Evolutionary conservation across 2,797 vertebrate genomes (phyloP).

Genomic region (Darevskia mixta): DNA sequence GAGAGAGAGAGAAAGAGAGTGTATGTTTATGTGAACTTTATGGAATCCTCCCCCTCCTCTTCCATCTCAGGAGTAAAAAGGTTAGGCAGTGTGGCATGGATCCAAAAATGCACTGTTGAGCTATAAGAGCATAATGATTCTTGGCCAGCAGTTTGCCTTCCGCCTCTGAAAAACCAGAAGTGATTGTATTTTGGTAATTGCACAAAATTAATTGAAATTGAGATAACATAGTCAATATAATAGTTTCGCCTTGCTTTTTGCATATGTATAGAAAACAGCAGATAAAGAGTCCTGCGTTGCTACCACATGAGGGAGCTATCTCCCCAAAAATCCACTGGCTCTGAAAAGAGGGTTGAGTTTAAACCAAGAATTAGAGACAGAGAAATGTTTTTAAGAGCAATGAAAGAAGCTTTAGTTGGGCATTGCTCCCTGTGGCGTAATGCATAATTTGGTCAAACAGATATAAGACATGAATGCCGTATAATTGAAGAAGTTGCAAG

Average conservation of each 20-base stretch:
- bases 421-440: background rate
- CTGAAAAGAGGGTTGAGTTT: background rate
- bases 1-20: background rate
- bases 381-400: background rate
- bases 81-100: background rate
- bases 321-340: constrained; percentile 63
- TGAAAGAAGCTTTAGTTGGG: background rate
- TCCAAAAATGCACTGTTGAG: background rate
- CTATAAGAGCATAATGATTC: background rate
- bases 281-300: background rate
- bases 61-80: background rate
- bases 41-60: background rate
- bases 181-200: fast-evolving
- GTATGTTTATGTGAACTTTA: background rate
- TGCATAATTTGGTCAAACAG: background rate
- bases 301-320: constrained; percentile 79
- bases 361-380: background rate
- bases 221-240: background rate
- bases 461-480: background rate
- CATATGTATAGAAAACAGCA: background rate
- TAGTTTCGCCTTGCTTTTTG: fast-evolving
- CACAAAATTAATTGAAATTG: background rate
- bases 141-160: fast-evolving
- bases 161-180: background rate
- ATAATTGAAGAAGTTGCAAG: background rate